Percentiles rank a stretch among this genome's conserved stretches.
Evolutionary conservation across 1,140 invertebrate species (phyloP).

Genomic region (Trichonephila clavipes): DNA sequence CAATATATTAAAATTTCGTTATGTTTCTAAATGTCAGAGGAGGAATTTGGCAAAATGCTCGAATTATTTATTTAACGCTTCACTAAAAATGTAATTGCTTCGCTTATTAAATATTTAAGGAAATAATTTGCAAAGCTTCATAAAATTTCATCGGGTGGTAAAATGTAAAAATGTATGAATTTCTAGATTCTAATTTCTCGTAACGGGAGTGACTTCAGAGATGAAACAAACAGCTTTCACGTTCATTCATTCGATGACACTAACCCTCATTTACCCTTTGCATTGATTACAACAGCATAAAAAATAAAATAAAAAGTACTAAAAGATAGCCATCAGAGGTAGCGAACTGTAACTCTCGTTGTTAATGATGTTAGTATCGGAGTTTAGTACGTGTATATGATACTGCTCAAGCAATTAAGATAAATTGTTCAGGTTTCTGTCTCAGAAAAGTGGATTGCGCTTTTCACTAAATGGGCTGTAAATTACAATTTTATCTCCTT

Average conservation of each 20-base stretch:
- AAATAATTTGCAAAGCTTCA: too few relatives aligned
- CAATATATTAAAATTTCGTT: too few relatives aligned
- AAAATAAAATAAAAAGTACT: not conserved
- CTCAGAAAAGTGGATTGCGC: conserved; percentile 25
- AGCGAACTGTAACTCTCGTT: conserved; percentile 36
- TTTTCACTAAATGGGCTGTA: conserved; percentile 31
- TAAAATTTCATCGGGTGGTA: too few relatives aligned
- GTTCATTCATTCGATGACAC: conserved; percentile 1
- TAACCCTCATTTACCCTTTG: conserved; percentile 19
- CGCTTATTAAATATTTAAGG: too few relatives aligned
- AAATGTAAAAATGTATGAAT: too few relatives aligned
- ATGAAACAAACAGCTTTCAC: not conserved
- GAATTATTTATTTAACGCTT: too few relatives aligned
- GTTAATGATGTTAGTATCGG: conserved; percentile 49
- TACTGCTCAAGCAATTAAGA: conserved; percentile 36
- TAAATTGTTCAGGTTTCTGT: conserved; percentile 26
- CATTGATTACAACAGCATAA: conserved; percentile 29
- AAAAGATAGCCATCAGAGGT: conserved; percentile 34
- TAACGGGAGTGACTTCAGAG: not conserved
- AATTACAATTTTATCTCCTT: conserved; percentile 35
- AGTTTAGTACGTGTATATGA: conserved; percentile 35
- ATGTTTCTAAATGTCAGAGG: too few relatives aligned
- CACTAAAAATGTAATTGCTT: too few relatives aligned
- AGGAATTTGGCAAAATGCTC: too few relatives aligned
- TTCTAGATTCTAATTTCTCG: not conserved